Percentiles rank a stretch among this genome's conserved stretches.
Conservation (phyloP, 2,113 vertebrate species). For the Silurus meridionalis region DNA sequence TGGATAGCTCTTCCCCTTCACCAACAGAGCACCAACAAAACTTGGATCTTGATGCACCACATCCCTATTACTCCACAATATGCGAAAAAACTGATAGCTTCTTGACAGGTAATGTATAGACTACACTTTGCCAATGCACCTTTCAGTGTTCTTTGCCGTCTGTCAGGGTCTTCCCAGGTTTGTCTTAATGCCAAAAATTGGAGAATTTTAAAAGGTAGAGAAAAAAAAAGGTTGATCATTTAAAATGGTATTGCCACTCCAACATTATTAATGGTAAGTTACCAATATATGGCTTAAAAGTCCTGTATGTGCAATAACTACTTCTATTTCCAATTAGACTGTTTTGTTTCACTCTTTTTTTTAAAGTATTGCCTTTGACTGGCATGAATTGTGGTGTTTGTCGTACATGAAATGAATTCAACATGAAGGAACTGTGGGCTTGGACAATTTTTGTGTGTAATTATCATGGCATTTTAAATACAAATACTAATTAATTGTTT, state of each 20-base stretch:
- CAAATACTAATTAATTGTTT: constrained; percentile 52
- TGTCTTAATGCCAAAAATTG: constrained; percentile 41
- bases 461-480: constrained; percentile 64
- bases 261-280: constrained; percentile 50
- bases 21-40: constrained; percentile 51
- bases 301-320: constrained; percentile 78
- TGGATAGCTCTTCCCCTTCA: constrained; percentile 38
- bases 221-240: constrained; percentile 15
- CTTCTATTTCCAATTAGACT: constrained; percentile 58
- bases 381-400: constrained; percentile 59
- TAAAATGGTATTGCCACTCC: constrained; percentile 47
- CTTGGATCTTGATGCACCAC: constrained; percentile 58
- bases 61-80: constrained; percentile 70
- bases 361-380: constrained; percentile 55
- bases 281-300: constrained; percentile 64
- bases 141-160: constrained; percentile 44
- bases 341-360: constrained; percentile 55
- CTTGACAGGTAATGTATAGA: constrained; percentile 82
- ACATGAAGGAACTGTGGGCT: constrained; percentile 54
- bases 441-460: constrained; percentile 58
- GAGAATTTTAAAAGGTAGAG: constrained; percentile 23
- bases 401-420: constrained; percentile 39
- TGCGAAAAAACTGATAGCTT: constrained; percentile 75
- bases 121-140: constrained; percentile 42
- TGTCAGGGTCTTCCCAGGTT: constrained; percentile 58